phyloP scores from a whole-genome alignment of 2,888 invertebrate genomes.

The Chymomyza caudatula region DNA sequence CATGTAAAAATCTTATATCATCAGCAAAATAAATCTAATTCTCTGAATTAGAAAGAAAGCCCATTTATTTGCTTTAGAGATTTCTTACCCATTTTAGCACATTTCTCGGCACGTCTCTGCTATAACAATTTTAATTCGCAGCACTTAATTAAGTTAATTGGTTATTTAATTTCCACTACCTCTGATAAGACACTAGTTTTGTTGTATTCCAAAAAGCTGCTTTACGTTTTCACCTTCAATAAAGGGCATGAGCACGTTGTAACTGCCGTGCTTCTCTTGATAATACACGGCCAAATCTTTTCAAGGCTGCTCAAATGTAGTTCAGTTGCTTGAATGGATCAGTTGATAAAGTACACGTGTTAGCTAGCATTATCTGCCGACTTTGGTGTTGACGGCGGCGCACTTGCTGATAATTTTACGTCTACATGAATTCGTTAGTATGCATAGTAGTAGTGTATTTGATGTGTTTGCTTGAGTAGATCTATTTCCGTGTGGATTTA shows the following conservation, averaged over 20 bases:
- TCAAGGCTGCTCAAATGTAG: background rate
- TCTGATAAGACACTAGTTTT: too few species aligned
- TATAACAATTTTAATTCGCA: too few species aligned
- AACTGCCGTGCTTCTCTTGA: background rate
- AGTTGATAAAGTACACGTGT: conserved; percentile 55
- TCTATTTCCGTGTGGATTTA: conserved; percentile 12
- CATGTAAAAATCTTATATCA: too few species aligned
- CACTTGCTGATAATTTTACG: background rate
- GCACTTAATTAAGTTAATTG: too few species aligned
- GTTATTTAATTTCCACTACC: too few species aligned
- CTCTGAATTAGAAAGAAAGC: too few species aligned
- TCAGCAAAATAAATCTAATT: too few species aligned
- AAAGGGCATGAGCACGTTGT: conserved; percentile 19
- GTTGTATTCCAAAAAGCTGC: background rate
- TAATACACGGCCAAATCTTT: too few species aligned
- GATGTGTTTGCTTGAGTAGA: background rate
- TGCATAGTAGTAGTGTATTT: background rate
- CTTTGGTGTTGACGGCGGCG: background rate
- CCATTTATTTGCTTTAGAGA: too few species aligned
- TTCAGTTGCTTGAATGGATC: background rate
- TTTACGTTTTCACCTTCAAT: conserved; percentile 28
- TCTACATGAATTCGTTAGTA: background rate
- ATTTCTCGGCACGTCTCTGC: too few species aligned
- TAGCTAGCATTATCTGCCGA: conserved; percentile 24
- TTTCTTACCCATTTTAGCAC: too few species aligned